Percentiles rank a stretch among this genome's conserved stretches.
Evolutionary conservation across 1,140 invertebrate genomes (phyloP).

Genomic region (Drosophila equinoxialis): DNA sequence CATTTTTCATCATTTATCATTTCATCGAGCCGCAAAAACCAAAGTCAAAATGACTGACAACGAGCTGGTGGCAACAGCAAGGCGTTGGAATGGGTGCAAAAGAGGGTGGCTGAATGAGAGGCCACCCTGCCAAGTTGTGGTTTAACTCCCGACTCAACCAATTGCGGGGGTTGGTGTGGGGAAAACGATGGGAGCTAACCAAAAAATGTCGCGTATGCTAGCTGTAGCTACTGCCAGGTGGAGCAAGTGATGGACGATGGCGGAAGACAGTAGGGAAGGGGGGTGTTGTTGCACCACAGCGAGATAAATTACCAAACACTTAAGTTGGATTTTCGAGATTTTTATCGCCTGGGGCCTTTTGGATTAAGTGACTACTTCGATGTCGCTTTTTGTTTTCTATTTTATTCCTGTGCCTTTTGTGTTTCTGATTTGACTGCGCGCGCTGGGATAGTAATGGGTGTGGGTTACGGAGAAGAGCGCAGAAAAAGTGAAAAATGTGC

Average conservation of each 20-base stretch:
- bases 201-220: conserved; percentile 68
- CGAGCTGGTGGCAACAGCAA: conserved; percentile 63
- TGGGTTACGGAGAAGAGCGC: conserved; percentile 5
- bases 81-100: conserved; percentile 7
- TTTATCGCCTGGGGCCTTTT: conserved; percentile 73
- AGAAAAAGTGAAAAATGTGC: conserved; percentile 82
- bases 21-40: conserved; percentile 72
- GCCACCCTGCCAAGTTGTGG: conserved; percentile 59
- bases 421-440: conserved; percentile 59
- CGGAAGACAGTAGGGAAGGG: background rate
- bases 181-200: conserved; percentile 30
- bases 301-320: conserved; percentile 83
- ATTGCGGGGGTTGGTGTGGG: conserved; percentile 21
- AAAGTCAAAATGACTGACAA: conserved; percentile 82
- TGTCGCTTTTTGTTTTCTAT: conserved; percentile 18
- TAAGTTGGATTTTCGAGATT: conserved; percentile 83
- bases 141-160: conserved; percentile 63
- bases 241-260: background rate
- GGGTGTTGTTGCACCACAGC: conserved; percentile 34
- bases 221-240: background rate
- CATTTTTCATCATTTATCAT: conserved; percentile 83
- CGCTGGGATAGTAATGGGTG: conserved; percentile 1
- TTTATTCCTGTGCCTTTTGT: conserved; percentile 36
- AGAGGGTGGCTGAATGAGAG: conserved; percentile 3
- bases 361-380: conserved; percentile 78